phyloP scores from a whole-genome alignment of 2,888 invertebrate species.

The Brachyopa scutellaris region DNA sequence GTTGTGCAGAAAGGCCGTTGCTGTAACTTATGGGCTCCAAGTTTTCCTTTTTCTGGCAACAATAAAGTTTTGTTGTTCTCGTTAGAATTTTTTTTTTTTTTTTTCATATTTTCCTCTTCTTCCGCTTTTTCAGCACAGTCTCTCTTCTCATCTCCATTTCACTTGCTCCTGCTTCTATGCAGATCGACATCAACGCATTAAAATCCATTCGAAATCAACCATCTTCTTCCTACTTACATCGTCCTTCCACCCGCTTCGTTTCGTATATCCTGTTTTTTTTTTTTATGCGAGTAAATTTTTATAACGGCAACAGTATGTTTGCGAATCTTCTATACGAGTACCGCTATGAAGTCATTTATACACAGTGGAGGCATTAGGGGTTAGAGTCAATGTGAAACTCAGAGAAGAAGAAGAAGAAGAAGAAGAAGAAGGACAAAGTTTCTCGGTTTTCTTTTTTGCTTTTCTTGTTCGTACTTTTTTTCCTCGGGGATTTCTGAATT shows the following conservation, averaged over 20 bases:
- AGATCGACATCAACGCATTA: slow-evolving; percentile 70
- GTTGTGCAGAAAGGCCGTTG: slow-evolving; percentile 6
- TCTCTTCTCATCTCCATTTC: background rate
- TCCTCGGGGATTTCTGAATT: slow-evolving; percentile 53
- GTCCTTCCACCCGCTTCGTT: slow-evolving; percentile 18
- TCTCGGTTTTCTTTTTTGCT: slow-evolving; percentile 44
- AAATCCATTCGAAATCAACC: slow-evolving; percentile 69
- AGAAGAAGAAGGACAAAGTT: slow-evolving; percentile 51
- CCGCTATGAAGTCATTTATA: slow-evolving; percentile 71
- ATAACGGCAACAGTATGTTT: slow-evolving; percentile 73
- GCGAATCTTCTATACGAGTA: slow-evolving; percentile 61
- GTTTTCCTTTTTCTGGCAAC: slow-evolving; percentile 56
- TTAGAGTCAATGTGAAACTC: slow-evolving; percentile 16
- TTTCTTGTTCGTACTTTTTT: slow-evolving; percentile 27
- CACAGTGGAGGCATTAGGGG: slow-evolving; percentile 1
- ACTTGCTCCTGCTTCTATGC: slow-evolving; percentile 23
- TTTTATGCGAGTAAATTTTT: slow-evolving; percentile 62
- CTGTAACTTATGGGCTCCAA: slow-evolving; percentile 59
- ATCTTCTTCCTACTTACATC: slow-evolving; percentile 56
- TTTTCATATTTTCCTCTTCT: background rate
- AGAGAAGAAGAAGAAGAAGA: slow-evolving; percentile 43
- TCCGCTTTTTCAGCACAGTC: background rate
- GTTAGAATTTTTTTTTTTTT: slow-evolving; percentile 11
- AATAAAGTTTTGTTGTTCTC: slow-evolving; percentile 55
- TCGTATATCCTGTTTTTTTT: background rate